Conservation (phyloP, 2,797 vertebrate genomes). For the Halcyon leucocephala region DNA sequence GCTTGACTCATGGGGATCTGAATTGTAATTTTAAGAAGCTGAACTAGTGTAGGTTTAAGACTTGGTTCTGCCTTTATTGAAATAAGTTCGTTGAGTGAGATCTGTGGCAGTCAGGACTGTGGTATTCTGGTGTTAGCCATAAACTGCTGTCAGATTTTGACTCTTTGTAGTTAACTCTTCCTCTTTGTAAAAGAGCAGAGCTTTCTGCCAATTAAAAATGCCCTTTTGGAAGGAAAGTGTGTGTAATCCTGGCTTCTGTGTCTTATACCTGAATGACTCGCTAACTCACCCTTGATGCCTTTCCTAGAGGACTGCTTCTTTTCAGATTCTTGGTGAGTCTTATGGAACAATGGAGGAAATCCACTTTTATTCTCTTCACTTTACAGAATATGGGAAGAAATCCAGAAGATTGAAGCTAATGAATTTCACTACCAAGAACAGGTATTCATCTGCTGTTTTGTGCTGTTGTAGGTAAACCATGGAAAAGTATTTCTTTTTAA, state of each 20-base stretch:
- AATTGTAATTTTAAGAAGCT: background rate
- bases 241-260: background rate
- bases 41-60: background rate
- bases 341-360: background rate
- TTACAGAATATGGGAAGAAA: slow-evolving; percentile 93
- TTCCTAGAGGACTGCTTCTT: background rate
- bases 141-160: background rate
- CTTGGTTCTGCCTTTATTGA: background rate
- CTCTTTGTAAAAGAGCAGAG: background rate
- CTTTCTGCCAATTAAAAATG: background rate
- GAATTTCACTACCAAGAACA: slow-evolving; percentile 97
- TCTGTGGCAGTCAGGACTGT: background rate
- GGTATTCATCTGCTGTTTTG: slow-evolving; percentile 78
- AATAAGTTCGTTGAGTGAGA: background rate
- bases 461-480: background rate
- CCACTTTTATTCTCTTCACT: background rate
- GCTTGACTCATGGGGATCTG: background rate
- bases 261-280: background rate
- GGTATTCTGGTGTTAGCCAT: background rate
- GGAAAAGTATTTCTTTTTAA: background rate
- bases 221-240: background rate
- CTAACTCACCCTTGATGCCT: background rate
- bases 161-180: background rate
- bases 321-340: background rate
- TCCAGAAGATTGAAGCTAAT: slow-evolving; percentile 94